Conservation (phyloP, 2,888 invertebrate genomes). For the Thera britannica region DNA sequence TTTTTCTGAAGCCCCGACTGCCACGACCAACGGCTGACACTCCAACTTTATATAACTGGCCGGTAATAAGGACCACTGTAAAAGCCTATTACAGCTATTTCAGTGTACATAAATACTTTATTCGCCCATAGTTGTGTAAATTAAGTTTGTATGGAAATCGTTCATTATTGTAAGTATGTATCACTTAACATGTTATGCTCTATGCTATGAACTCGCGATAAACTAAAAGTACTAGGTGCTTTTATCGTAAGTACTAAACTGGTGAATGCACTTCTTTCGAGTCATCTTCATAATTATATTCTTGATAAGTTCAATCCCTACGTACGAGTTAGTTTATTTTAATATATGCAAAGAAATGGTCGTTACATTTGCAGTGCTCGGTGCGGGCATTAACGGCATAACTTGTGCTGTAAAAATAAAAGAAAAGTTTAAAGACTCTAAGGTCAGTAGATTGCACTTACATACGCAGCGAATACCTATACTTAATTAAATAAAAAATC, state of each 20-base stretch:
- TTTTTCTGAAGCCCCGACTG: no score
- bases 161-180: neutral
- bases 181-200: neutral
- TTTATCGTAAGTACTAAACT: neutral
- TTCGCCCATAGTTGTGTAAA: no score
- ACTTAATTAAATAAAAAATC: neutral
- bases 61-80: no score
- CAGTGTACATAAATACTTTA: no score
- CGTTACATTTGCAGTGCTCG: slow-evolving; percentile 87
- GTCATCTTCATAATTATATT: no score
- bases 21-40: no score
- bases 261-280: no score
- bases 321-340: neutral
- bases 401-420: slow-evolving; percentile 88
- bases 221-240: neutral
- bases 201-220: slow-evolving; percentile 18
- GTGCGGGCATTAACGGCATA: slow-evolving; percentile 90
- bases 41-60: no score
- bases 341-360: slow-evolving; percentile 44
- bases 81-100: no score
- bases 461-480: neutral
- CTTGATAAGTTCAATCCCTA: neutral
- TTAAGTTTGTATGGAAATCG: no score
- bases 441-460: slow-evolving; percentile 55
- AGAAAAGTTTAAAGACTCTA: slow-evolving; percentile 76